Percentiles rank a stretch among this genome's conserved stretches.
Conservation (phyloP, 2,888 invertebrate genomes). For the Phortica magna region DNA sequence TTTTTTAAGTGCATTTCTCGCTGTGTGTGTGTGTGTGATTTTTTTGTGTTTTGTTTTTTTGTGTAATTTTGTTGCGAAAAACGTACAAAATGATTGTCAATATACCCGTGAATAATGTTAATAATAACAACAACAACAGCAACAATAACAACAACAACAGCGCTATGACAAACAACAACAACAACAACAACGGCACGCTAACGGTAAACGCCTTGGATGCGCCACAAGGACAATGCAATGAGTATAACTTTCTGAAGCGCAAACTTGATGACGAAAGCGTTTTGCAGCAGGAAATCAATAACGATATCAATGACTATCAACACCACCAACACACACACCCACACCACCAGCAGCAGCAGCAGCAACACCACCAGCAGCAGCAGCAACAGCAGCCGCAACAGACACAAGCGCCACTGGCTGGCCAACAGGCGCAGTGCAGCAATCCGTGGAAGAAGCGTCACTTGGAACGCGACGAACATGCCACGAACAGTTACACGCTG, state of each 20-base stretch:
- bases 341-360: constrained; percentile 45
- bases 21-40: background rate
- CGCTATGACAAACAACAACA: constrained; percentile 47
- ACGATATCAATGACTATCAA: constrained; percentile 48
- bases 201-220: constrained; percentile 38
- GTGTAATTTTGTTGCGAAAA: constrained; percentile 1
- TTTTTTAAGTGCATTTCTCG: background rate
- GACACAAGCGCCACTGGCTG: constrained; percentile 51
- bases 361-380: constrained; percentile 45
- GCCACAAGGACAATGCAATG: constrained; percentile 56
- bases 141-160: constrained; percentile 52
- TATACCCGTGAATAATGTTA: constrained; percentile 61
- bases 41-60: background rate
- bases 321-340: constrained; percentile 42
- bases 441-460: constrained; percentile 72
- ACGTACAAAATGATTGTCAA: constrained; percentile 66
- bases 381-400: constrained; percentile 47
- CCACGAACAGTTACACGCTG: constrained; percentile 17
- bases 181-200: constrained; percentile 35
- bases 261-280: constrained; percentile 60
- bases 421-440: constrained; percentile 39
- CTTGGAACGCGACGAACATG: constrained; percentile 43
- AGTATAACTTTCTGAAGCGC: constrained; percentile 74
- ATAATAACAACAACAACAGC: constrained; percentile 36
- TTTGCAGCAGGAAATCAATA: constrained; percentile 47